Conservation (phyloP, 1,140 invertebrate species). For the Heterodera carotae region DNA sequence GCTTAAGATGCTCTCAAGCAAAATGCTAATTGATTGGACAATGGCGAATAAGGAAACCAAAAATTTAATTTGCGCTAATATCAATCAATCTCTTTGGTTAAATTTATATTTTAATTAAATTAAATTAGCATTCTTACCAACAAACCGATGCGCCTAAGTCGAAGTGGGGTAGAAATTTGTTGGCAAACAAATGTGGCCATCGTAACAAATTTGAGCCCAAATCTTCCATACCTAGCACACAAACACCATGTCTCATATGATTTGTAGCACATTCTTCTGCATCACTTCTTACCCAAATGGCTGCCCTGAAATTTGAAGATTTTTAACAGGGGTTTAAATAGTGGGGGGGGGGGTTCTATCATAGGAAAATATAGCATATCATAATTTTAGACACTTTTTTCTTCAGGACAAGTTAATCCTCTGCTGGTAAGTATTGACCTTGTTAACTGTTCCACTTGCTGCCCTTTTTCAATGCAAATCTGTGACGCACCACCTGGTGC, state of each 20-base stretch:
- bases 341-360: too few relatives aligned
- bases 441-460: background rate
- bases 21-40: too few relatives aligned
- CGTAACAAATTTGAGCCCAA: constrained; percentile 30
- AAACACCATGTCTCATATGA: constrained; percentile 37
- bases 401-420: too few relatives aligned
- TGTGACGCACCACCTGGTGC: background rate
- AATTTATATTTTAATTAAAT: too few relatives aligned
- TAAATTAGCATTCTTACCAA: constrained; percentile 41
- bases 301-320: constrained; percentile 10
- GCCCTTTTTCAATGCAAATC: background rate
- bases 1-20: too few relatives aligned
- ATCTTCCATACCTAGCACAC: constrained; percentile 50
- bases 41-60: too few relatives aligned
- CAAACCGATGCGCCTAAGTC: constrained; percentile 49
- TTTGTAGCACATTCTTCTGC: background rate
- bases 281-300: background rate
- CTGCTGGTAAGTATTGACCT: background rate
- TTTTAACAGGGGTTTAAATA: too few relatives aligned
- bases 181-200: constrained; percentile 42
- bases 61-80: too few relatives aligned
- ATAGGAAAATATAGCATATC: too few relatives aligned
- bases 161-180: constrained; percentile 43
- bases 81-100: too few relatives aligned
- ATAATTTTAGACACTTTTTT: too few relatives aligned